These are phyloP conservation scores for Corvus moneduloides DNA, from an alignment of 2,113 vertebrate genomes.

Conservation along the genomic window DNA sequence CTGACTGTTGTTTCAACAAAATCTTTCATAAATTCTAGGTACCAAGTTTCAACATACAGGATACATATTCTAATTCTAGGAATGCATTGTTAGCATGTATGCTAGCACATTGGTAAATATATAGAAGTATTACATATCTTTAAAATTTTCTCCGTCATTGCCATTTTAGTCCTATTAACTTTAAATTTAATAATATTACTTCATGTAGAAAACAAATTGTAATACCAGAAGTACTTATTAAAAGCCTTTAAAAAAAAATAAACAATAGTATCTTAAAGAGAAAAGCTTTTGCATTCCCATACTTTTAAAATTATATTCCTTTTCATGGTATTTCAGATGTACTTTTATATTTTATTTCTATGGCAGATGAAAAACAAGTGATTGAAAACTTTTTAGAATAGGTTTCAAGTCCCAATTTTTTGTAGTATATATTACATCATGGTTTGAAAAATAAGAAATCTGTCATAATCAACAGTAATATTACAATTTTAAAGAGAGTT, in stretches of 20 bases:
- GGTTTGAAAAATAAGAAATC: not conserved
- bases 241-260: not conserved
- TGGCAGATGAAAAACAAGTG: not conserved
- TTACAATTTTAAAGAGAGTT: not conserved
- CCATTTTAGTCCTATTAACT: not conserved
- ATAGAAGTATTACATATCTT: not conserved
- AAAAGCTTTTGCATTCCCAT: not conserved
- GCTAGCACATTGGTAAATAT: not conserved
- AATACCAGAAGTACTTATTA: not conserved
- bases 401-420: not conserved
- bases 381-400: not conserved
- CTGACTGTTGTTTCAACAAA: not conserved
- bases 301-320: not conserved
- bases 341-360: not conserved
- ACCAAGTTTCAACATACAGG: not conserved
- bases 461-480: not conserved
- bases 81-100: fast-evolving
- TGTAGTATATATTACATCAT: not conserved
- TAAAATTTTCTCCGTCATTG: not conserved
- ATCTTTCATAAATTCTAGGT: not conserved
- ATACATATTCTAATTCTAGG: not conserved
- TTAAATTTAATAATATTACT: not conserved
- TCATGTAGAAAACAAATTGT: not conserved
- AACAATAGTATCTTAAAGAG: not conserved
- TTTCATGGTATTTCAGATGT: not conserved